phyloP scores from a whole-genome alignment of 2,113 vertebrate genomes.

The Pygathrix nemaeus region DNA sequence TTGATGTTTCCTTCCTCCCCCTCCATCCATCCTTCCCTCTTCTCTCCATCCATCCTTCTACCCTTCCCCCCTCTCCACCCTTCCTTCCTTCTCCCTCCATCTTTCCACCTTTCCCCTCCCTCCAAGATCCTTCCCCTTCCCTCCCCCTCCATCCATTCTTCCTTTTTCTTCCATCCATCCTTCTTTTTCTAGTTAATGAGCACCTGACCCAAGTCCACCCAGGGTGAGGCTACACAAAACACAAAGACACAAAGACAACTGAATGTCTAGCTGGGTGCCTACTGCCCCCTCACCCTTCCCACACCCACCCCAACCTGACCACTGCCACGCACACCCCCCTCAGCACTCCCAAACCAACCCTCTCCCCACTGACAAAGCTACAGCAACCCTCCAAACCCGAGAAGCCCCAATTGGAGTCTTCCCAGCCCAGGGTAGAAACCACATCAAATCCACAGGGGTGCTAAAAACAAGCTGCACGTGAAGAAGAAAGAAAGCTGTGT shows the following conservation, averaged over 20 bases:
- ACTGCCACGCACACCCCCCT: not conserved
- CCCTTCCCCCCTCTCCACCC: not conserved
- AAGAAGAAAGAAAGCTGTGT: fast-evolving
- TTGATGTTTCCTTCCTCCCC: not conserved
- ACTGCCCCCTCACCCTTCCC: not conserved
- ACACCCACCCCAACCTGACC: too few species aligned
- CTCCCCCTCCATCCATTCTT: not conserved
- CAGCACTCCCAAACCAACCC: not conserved
- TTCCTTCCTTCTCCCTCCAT: not conserved
- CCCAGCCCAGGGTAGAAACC: not conserved
- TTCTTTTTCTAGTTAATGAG: not conserved
- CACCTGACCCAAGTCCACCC: not conserved
- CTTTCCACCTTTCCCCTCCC: not conserved
- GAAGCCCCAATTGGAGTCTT: not conserved
- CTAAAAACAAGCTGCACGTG: not conserved
- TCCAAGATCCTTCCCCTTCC: too few species aligned
- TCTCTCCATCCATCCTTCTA: not conserved
- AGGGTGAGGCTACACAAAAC: not conserved
- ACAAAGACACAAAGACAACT: not conserved
- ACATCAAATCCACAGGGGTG: fast-evolving
- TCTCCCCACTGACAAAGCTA: not conserved
- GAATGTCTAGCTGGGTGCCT: too few species aligned
- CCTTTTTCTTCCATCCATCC: not conserved
- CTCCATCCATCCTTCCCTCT: not conserved
- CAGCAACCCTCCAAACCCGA: not conserved